Evolutionary conservation across 2,888 invertebrate species (phyloP).

Genomic region (Scaptodrosophila latifasciaeformis): DNA sequence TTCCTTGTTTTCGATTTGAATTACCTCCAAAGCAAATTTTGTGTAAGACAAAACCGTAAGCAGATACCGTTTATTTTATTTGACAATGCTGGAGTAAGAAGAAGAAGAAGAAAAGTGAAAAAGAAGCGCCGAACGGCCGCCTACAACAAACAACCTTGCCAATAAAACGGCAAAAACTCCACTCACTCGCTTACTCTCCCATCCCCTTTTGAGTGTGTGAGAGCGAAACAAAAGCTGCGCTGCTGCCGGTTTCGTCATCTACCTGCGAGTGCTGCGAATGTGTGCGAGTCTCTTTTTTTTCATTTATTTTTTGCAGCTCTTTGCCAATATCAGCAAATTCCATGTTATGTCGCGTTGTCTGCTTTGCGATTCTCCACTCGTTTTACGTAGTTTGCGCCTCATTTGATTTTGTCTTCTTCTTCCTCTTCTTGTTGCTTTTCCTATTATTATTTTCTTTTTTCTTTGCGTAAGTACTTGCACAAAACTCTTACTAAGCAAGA

Average conservation of each 20-base stretch:
- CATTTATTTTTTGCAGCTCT: too few species aligned
- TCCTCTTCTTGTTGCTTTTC: slow-evolving; percentile 22
- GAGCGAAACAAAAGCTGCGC: slow-evolving; percentile 2
- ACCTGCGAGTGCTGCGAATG: slow-evolving; percentile 1
- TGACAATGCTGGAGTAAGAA: background rate
- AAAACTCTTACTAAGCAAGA: too few species aligned
- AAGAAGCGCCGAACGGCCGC: slow-evolving; percentile 16
- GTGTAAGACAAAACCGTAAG: slow-evolving; percentile 43
- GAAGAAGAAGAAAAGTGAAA: slow-evolving; percentile 8
- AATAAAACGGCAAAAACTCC: too few species aligned
- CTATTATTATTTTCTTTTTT: background rate
- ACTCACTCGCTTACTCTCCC: too few species aligned
- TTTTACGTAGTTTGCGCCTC: background rate
- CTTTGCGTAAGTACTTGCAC: too few species aligned
- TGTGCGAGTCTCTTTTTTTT: background rate
- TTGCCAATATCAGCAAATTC: slow-evolving; percentile 63
- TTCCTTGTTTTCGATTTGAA: slow-evolving; percentile 61
- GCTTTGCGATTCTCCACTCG: too few species aligned
- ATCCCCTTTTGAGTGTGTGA: too few species aligned
- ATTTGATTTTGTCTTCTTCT: slow-evolving; percentile 14
- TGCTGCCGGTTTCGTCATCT: background rate
- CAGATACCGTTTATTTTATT: slow-evolving; percentile 57
- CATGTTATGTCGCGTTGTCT: slow-evolving; percentile 14
- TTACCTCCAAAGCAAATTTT: slow-evolving; percentile 36
- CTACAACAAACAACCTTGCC: slow-evolving; percentile 1